A percentile compares a stretch with the other conserved stretches of the same genome.
Evolutionary conservation across 2,797 vertebrate genomes (phyloP).

Genomic region (Margarornis squamiger): DNA sequence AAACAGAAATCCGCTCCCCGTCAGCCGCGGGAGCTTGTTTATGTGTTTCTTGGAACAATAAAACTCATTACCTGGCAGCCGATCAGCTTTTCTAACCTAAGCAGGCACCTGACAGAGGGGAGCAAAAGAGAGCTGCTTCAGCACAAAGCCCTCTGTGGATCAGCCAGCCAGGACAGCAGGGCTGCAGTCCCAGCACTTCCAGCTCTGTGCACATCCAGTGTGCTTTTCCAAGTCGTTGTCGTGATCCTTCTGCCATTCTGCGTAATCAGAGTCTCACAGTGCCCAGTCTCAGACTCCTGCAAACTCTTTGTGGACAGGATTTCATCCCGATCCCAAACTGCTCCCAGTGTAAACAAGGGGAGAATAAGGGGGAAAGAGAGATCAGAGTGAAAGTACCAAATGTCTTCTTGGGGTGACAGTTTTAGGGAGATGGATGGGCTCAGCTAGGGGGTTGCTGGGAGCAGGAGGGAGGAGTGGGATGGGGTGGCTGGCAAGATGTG

Average conservation of each 20-base stretch:
- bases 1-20: constrained; percentile 47
- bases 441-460: background rate
- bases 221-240: background rate
- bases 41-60: constrained; percentile 64
- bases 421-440: background rate
- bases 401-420: background rate
- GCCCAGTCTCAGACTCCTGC: background rate
- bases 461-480: background rate
- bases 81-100: constrained; percentile 51
- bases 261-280: background rate
- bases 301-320: background rate
- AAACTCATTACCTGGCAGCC: constrained; percentile 66
- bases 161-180: background rate
- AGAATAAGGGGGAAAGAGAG: background rate
- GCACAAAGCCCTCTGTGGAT: background rate
- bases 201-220: background rate
- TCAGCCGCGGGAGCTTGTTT: constrained; percentile 50
- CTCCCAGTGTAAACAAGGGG: background rate
- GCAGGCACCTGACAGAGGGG: constrained; percentile 50
- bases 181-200: background rate
- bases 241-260: background rate
- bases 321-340: fast-evolving
- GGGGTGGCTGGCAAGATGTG: fast-evolving
- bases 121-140: constrained; percentile 30
- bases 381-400: too few species aligned